These are phyloP conservation scores for Lordiphosa andalusiaca DNA, from an alignment of 2,888 invertebrate genomes.

Conservation along the genomic window DNA sequence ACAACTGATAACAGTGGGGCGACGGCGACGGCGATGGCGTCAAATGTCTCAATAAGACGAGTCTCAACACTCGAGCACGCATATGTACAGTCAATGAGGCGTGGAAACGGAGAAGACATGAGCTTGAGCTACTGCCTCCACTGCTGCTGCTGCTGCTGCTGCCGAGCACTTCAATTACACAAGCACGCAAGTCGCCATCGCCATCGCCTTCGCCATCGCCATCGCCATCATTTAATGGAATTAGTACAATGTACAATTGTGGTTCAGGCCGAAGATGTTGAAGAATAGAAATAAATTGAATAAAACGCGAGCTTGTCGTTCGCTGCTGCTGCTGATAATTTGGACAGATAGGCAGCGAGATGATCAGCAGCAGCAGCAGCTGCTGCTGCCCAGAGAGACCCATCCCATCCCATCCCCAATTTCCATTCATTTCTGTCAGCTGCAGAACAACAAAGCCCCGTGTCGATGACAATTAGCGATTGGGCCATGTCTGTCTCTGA, in stretches of 20 bases:
- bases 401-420: constrained; percentile 51
- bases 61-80: constrained; percentile 61
- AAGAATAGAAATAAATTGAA: constrained; percentile 73
- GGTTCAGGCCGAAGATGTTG: constrained; percentile 63
- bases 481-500: constrained; percentile 38
- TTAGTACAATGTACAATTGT: constrained; percentile 73
- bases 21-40: constrained; percentile 42
- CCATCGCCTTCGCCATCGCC: constrained; percentile 15
- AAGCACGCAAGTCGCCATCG: constrained; percentile 64
- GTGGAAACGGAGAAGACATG: constrained; percentile 43
- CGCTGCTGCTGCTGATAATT: constrained; percentile 54
- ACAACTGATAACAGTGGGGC: constrained; percentile 27
- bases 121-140: constrained; percentile 47
- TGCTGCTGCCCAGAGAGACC: constrained; percentile 16
- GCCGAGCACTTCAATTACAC: constrained; percentile 66
- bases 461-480: constrained; percentile 74
- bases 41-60: constrained; percentile 67
- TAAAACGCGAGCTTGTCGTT: constrained; percentile 53
- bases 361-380: constrained; percentile 38
- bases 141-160: constrained; percentile 15
- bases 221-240: constrained; percentile 63
- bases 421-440: constrained; percentile 48
- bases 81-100: constrained; percentile 63
- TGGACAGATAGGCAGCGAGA: constrained; percentile 69
- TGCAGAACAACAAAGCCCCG: constrained; percentile 58